Evolutionary conservation across 2,888 invertebrate genomes (phyloP), one percentile per base, ranked within the genome.

Genomic region (Scelioninae gen. 1): DNA sequence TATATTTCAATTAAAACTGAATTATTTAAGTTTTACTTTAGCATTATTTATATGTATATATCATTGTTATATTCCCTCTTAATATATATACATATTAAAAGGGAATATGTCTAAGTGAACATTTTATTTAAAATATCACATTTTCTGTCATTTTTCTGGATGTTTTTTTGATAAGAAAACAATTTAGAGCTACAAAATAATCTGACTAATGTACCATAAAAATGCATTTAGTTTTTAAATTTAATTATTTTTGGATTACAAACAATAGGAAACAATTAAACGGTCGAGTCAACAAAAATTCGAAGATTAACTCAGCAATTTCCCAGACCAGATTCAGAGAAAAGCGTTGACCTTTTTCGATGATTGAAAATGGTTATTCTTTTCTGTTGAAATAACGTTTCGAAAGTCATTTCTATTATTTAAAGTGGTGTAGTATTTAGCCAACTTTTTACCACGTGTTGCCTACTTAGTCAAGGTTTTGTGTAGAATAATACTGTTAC

Each of bases 361-460:
- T 29, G 11, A 69, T 58, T 69, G 15, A 15, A 62, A 53, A 62
- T 16, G 32, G 43, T 45, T 29, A 40, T 62, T 53, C 58, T 1
- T 60, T 60, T 72, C 58, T 53, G 34, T 49, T 32, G 31, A 23
- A 38, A 45, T 9, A 16, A 3, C 56, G 29, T 72, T 63, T 53
- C 63, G 62, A 45, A 74, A 74, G 15, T 9, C 47, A 32, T 56
- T 65, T 75, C 65, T 75, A 75, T 66, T 49, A 75, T 66, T 66
- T 32, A 34, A 66, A 56, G 31, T 29, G 47, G 38, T 45, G 38
- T 58, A 34, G 65, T 75, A 58, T 75, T 65, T 75, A 58, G 40
- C 40, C 66, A 76, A 58, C 51, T 66, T 76, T 76, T 76, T 76
- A 76, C 32, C 47, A 66, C 49, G 66, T 60, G 51, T 60, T 60